Evolutionary conservation across 2,113 vertebrate species (phyloP).

Genomic region (Pandion haliaetus): DNA sequence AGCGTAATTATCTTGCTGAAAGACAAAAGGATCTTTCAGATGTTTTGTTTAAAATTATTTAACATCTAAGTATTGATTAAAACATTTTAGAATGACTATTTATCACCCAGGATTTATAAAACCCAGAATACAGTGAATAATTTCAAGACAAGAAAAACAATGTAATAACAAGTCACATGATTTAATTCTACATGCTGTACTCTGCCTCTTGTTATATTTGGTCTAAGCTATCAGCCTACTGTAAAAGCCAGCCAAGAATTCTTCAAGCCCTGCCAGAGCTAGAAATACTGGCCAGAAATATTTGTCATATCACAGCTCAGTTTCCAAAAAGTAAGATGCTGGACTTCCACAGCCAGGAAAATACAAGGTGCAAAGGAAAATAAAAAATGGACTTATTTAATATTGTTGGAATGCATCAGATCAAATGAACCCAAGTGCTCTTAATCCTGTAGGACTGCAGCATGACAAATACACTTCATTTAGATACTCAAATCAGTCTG

Average conservation of each 20-base stretch:
- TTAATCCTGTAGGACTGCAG: background rate
- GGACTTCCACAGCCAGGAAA: conserved; percentile 11
- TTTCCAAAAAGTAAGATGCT: conserved; percentile 15
- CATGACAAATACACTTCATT: conserved; percentile 40
- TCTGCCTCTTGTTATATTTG: conserved; percentile 11
- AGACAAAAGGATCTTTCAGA: background rate
- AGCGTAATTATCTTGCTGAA: background rate
- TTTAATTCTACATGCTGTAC: background rate
- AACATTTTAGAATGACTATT: background rate
- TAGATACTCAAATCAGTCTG: background rate
- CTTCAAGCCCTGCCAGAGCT: conserved; percentile 10
- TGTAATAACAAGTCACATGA: background rate
- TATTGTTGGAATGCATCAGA: background rate
- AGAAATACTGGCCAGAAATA: conserved; percentile 39
- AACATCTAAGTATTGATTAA: background rate
- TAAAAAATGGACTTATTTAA: conserved; percentile 10
- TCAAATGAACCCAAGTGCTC: background rate
- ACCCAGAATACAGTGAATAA: background rate
- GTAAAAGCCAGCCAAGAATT: conserved; percentile 44
- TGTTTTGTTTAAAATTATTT: background rate
- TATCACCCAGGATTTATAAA: background rate
- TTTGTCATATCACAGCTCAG: background rate
- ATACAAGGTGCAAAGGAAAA: background rate
- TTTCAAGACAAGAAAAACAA: background rate
- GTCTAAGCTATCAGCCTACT: background rate